Evolutionary conservation across 2,888 invertebrate species (phyloP), one percentile per base, ranked within the genome.

Genomic region (Phengaris alcon): DNA sequence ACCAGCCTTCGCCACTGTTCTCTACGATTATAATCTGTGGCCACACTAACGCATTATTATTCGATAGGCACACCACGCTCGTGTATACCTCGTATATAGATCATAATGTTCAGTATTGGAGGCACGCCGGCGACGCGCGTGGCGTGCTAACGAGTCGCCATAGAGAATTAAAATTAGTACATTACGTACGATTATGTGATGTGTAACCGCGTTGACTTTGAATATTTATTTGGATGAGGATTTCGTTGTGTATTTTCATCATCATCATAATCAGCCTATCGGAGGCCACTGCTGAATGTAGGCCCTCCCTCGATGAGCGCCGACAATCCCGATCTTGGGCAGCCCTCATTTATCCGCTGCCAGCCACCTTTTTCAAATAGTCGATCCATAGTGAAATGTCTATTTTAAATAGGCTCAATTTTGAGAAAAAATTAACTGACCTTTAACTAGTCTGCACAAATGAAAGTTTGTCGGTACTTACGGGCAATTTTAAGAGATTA

Each of bases 11-110:
- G 22, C 22, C 22, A 22, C 22, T 22, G 22, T 51, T 8, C 69
- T 70, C 72, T 72, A 22, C 57, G 46, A 77, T 73, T 48, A 52
- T 84, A 84, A 44, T 90, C 90, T 90, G 79, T 89, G 87, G 68
- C 79, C 74, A 35, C 78, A 81, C 79, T 82, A 83, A 82, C 82
- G 79, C 78, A 78, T 81, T 79, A 77, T 77, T 86, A 93, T 93
- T 90, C 93, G 85, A 85, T 84, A 84, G 83, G 82, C 86, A 83
- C 81, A 78, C 80, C 70, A 73, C 86, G 90, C 92, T 91, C 93
- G 92, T 93, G 93, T 93, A 90, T 89, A 84, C 82, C 89, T 88
- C 92, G 91, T 93, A 93, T 93, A 92, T 93, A 93, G 93, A 93
- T 93, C 93, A 93, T 90, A 90, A 89, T 88, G 90, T 89, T 88